Percentiles rank a stretch among this genome's conserved stretches.
Conservation (phyloP, 92 coral and sea anemone species). For the Epizoanthus ramosus region DNA sequence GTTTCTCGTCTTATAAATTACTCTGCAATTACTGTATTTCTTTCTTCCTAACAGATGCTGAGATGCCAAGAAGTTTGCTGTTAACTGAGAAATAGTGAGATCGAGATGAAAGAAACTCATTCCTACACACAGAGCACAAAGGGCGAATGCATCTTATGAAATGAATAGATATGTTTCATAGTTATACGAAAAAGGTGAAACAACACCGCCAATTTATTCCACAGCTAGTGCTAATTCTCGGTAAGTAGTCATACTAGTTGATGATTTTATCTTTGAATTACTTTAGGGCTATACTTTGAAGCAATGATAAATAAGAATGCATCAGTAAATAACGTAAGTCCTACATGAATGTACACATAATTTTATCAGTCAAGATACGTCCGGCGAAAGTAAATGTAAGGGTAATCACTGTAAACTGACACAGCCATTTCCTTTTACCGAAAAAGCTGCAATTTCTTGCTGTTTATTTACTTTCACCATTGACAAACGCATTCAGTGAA, state of each 20-base stretch:
- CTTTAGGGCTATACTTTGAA: not conserved
- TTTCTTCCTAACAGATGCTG: constrained; percentile 6
- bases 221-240: constrained; percentile 9
- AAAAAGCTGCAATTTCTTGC: no score
- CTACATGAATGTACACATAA: no score
- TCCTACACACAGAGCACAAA: not conserved
- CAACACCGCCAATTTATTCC: constrained; percentile 17
- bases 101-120: not conserved
- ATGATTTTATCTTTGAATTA: not conserved
- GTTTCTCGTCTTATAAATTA: not conserved
- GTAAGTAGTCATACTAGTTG: constrained; percentile 9
- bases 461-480: no score
- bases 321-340: no score
- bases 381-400: no score
- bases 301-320: no score
- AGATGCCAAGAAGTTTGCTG: not conserved
- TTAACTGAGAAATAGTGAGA: not conserved
- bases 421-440: no score
- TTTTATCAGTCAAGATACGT: no score
- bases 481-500: no score
- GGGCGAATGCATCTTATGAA: not conserved
- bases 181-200: constrained; percentile 10
- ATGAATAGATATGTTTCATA: constrained; percentile 28
- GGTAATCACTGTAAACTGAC: no score
- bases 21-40: not conserved